phyloP scores from a whole-genome alignment of 2,113 vertebrate genomes.

The Ctenomys sociabilis region DNA sequence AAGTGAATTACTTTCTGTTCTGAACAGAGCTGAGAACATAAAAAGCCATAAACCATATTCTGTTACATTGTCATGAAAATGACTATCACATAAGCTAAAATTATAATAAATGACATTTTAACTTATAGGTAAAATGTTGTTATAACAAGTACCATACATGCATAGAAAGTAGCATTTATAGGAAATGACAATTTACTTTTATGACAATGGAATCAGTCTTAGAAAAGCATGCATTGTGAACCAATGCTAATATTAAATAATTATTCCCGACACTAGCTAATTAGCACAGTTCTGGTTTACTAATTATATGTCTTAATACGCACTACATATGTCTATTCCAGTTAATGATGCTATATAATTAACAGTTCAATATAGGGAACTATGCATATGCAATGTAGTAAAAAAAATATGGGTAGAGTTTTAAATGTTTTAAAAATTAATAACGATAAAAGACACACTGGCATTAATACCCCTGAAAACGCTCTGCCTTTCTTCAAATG shows the following conservation, averaged over 20 bases:
- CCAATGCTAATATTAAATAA: neutral
- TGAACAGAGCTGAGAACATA: neutral
- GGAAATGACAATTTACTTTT: slow-evolving; percentile 35
- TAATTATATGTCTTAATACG: neutral
- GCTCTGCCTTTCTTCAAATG: neutral
- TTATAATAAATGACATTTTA: neutral
- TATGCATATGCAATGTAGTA: neutral
- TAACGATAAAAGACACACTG: neutral
- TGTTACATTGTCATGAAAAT: neutral
- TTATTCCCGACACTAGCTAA: neutral
- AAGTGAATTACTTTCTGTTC: neutral
- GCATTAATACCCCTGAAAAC: neutral
- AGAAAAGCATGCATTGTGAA: neutral
- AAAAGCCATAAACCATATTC: neutral
- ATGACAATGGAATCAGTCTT: neutral
- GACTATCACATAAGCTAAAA: neutral
- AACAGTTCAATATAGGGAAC: neutral
- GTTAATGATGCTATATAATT: neutral
- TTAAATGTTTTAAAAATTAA: neutral
- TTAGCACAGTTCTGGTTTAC: neutral
- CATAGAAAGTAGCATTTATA: neutral
- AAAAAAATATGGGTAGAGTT: neutral
- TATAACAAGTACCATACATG: neutral
- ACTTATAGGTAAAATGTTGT: neutral
- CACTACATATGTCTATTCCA: neutral